Evolutionary conservation across 2,888 invertebrate genomes (phyloP).

Genomic region (Lycophotia porphyrea): DNA sequence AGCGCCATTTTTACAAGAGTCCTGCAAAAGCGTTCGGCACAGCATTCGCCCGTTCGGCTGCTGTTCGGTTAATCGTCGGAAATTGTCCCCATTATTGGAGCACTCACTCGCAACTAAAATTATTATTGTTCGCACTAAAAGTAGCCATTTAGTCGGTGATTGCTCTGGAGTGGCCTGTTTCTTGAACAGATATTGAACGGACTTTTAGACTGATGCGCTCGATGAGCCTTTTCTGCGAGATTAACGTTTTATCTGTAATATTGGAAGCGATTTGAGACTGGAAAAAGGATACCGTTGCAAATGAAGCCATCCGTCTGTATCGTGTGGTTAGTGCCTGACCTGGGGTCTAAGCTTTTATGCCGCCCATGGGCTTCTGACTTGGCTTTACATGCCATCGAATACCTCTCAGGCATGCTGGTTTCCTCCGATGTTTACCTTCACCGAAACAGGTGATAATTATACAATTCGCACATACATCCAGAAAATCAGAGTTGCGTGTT

Average conservation of each 20-base stretch:
- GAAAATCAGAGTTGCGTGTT: too few species aligned
- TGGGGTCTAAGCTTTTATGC: too few species aligned
- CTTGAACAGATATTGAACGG: constrained; percentile 69
- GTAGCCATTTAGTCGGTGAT: constrained; percentile 86
- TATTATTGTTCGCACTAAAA: constrained; percentile 89
- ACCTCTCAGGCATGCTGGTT: too few species aligned
- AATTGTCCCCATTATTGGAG: constrained; percentile 89
- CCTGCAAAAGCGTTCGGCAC: constrained; percentile 78
- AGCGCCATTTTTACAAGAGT: constrained; percentile 85
- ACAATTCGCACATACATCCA: too few species aligned
- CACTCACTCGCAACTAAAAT: constrained; percentile 88
- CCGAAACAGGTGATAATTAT: too few species aligned
- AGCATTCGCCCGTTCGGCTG: constrained; percentile 75
- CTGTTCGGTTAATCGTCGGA: constrained; percentile 88
- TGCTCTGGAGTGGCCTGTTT: constrained; percentile 74
- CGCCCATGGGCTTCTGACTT: too few species aligned
- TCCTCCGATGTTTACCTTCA: too few species aligned
- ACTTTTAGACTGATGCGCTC: constrained; percentile 65
- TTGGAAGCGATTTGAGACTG: background rate
- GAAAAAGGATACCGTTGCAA: background rate
- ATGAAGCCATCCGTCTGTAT: background rate
- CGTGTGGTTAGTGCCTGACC: too few species aligned
- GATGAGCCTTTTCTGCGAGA: constrained; percentile 34
- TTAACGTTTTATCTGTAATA: constrained; percentile 28
- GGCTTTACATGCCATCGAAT: too few species aligned